phyloP scores from a whole-genome alignment of 2,113 vertebrate genomes.

The Syngnathus typhle region DNA sequence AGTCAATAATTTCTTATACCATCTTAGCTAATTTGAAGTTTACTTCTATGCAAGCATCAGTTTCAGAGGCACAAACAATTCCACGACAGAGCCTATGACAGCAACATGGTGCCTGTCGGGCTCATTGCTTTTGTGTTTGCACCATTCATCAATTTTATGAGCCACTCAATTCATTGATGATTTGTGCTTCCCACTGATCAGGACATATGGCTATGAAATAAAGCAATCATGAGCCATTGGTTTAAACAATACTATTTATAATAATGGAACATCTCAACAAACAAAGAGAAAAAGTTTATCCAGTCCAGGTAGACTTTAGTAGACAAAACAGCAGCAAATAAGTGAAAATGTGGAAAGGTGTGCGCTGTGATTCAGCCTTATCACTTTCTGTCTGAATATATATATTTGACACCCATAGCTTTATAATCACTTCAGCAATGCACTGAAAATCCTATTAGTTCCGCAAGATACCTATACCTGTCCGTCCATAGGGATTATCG shows the following conservation, averaged over 20 bases:
- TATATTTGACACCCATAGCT: constrained; percentile 40
- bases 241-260: constrained; percentile 69
- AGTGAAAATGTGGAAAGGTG: neutral
- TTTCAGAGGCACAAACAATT: constrained; percentile 11
- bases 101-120: constrained; percentile 62
- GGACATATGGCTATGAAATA: constrained; percentile 80
- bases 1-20: neutral
- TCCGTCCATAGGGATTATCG: constrained; percentile 76
- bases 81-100: constrained; percentile 34
- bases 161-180: constrained; percentile 84
- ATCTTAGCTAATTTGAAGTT: neutral
- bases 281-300: neutral
- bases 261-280: neutral
- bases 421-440: constrained; percentile 59
- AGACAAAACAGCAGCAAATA: neutral
- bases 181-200: constrained; percentile 80
- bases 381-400: constrained; percentile 38
- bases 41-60: constrained; percentile 5
- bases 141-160: constrained; percentile 85
- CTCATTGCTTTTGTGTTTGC: constrained; percentile 70
- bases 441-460: constrained; percentile 64
- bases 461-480: constrained; percentile 67
- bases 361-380: constrained; percentile 6
- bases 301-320: neutral
- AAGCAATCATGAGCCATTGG: constrained; percentile 78